Evolutionary conservation across 2,113 vertebrate genomes (phyloP).

Genomic region (Cottus gobio): DNA sequence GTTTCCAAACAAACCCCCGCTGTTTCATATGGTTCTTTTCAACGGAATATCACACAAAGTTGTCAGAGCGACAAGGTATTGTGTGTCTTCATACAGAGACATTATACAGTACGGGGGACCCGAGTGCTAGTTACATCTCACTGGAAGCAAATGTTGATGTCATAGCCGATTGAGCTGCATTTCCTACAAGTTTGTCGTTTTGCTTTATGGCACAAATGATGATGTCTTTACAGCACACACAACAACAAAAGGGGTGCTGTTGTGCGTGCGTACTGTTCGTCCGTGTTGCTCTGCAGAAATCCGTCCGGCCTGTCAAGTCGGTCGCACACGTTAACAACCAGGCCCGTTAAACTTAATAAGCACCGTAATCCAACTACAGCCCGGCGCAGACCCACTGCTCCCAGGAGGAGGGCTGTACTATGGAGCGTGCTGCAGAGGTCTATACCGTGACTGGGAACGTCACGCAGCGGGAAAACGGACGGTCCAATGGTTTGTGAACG

Average conservation of each 20-base stretch:
- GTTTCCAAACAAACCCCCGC: conserved; percentile 39
- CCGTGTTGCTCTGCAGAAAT: background rate
- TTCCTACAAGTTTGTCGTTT: conserved; percentile 5
- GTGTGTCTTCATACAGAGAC: background rate
- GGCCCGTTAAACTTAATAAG: conserved; percentile 60
- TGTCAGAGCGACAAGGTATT: conserved; percentile 43
- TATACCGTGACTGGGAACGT: background rate
- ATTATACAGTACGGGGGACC: background rate
- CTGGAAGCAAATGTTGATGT: conserved; percentile 21
- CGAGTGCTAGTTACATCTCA: background rate
- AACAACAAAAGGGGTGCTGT: no score
- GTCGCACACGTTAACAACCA: conserved; percentile 39
- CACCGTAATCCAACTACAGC: conserved; percentile 59
- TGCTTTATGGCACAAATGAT: background rate
- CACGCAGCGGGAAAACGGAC: background rate
- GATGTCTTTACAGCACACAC: background rate
- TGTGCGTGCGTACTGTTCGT: no score
- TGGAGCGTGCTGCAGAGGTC: conserved; percentile 15
- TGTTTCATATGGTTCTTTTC: conserved; percentile 67
- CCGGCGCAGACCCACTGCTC: conserved; percentile 38
- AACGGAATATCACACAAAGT: conserved; percentile 28
- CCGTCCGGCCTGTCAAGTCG: background rate
- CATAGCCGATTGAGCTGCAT: background rate
- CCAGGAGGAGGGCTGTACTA: conserved; percentile 26
- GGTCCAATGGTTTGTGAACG: background rate